A percentile compares a stretch with the other conserved stretches of the same genome.
These are phyloP conservation scores for Agonopterix arenella DNA, from an alignment of 2,888 invertebrate genomes.

Conservation along the genomic window DNA sequence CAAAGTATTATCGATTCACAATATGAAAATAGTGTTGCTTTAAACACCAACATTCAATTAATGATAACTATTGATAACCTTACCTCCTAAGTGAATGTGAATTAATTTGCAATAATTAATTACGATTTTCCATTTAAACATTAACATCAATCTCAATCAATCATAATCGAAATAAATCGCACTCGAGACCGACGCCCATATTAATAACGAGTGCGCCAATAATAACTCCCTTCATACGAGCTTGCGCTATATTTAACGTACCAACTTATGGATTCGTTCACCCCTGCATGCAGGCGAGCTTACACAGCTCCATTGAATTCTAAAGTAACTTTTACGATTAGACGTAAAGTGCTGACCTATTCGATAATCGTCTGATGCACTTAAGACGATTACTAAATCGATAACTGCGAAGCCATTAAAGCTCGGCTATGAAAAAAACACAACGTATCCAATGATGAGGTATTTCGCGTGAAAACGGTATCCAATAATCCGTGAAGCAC, in stretches of 20 bases:
- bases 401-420: no score
- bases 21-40: no score
- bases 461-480: conserved; percentile 37
- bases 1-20: no score
- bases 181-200: not conserved
- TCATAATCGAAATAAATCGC: no score
- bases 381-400: conserved; percentile 15
- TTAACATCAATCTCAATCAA: no score
- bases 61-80: no score
- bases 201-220: conserved; percentile 29
- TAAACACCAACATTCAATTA: no score
- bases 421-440: no score
- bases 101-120: no score
- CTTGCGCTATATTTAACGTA: conserved; percentile 44
- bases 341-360: not conserved
- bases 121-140: no score
- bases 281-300: conserved; percentile 40
- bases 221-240: conserved; percentile 36
- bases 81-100: no score
- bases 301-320: conserved; percentile 19
- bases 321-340: conserved; percentile 25
- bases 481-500: conserved; percentile 49
- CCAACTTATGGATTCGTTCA: conserved; percentile 59
- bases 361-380: conserved; percentile 29
- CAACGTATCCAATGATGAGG: not conserved